phyloP scores from a whole-genome alignment of 2,113 vertebrate species.

The Axis porcinus region DNA sequence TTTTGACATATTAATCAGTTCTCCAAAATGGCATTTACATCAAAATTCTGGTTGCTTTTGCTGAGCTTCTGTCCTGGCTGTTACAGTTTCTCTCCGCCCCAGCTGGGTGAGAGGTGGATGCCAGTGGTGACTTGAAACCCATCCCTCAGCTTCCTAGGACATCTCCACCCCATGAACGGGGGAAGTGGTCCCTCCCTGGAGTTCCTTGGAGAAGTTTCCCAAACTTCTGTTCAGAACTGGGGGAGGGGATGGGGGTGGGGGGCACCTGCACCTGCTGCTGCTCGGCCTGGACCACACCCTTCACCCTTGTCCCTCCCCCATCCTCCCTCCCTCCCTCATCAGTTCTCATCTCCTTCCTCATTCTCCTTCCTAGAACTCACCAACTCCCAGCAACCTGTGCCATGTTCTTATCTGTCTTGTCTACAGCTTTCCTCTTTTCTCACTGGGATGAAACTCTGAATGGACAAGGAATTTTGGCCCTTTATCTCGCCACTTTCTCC shows the following conservation, averaged over 20 bases:
- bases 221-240: background rate
- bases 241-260: background rate
- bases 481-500: background rate
- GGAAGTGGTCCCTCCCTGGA: background rate
- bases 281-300: rapidly evolving
- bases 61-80: background rate
- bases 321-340: background rate
- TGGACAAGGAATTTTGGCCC: background rate
- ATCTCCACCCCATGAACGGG: background rate
- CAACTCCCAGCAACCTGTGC: background rate
- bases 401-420: background rate
- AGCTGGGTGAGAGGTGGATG: background rate
- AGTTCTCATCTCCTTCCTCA: too few species aligned
- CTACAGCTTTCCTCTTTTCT: background rate
- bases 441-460: background rate
- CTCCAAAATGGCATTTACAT: constrained; percentile 8
- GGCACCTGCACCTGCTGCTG: rapidly evolving
- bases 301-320: background rate
- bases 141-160: background rate
- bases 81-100: background rate
- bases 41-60: background rate
- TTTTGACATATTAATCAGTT: constrained; percentile 30
- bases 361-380: background rate
- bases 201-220: background rate
- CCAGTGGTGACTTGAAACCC: background rate